These are phyloP conservation scores for Dermochelys coriacea DNA, from an alignment of 2,797 vertebrate genomes.

Conservation along the genomic window DNA sequence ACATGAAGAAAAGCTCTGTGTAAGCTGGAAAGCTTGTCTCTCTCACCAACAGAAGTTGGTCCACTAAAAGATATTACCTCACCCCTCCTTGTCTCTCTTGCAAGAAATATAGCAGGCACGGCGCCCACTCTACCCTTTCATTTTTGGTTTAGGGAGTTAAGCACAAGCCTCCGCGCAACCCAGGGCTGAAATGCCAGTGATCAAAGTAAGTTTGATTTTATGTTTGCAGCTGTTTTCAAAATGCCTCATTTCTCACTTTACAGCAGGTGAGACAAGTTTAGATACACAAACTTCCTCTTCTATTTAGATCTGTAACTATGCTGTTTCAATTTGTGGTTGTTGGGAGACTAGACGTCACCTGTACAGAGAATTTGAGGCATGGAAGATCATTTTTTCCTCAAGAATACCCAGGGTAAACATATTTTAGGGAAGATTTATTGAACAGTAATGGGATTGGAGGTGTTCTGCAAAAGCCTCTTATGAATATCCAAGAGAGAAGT, in stretches of 20 bases:
- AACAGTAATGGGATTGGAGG: not conserved
- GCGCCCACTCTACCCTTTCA: not conserved
- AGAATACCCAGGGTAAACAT: not conserved
- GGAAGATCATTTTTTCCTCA: not conserved
- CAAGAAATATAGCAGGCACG: not conserved
- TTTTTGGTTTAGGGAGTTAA: not conserved
- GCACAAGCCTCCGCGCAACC: not conserved
- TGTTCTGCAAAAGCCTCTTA: not conserved
- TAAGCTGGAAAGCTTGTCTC: not conserved
- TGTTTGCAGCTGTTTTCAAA: not conserved
- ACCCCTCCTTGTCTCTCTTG: not conserved
- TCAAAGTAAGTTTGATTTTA: not conserved
- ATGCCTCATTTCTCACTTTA: not conserved
- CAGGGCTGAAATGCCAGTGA: not conserved
- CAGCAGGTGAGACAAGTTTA: not conserved
- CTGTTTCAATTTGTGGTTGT: not conserved
- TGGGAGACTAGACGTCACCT: not conserved
- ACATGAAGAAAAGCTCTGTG: not conserved
- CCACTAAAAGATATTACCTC: not conserved
- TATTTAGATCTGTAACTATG: not conserved
- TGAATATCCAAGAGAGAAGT: not conserved
- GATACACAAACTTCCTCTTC: not conserved
- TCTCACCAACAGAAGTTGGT: not conserved
- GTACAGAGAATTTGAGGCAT: fast-evolving
- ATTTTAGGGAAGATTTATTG: not conserved